Evolutionary conservation across 2,888 invertebrate genomes (phyloP).

Genomic region (Orthosia cruda): DNA sequence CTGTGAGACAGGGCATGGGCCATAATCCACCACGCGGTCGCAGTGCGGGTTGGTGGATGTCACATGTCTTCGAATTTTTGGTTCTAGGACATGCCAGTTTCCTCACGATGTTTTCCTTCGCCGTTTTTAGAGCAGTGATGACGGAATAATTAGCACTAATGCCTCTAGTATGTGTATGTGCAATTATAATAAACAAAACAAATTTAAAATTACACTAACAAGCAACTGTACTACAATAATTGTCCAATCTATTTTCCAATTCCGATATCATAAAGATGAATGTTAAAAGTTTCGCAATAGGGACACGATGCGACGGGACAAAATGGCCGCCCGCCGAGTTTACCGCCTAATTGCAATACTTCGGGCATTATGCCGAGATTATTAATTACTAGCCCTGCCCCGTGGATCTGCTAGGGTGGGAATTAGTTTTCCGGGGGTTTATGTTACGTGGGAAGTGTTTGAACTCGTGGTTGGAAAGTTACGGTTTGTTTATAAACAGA

Average conservation of each 20-base stretch:
- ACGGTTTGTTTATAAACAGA: not conserved
- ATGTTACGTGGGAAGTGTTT: not conserved
- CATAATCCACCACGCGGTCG: no score
- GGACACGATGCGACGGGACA: conserved; percentile 22
- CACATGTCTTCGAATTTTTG: no score
- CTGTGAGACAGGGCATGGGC: no score
- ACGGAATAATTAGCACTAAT: no score
- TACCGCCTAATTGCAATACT: conserved; percentile 51
- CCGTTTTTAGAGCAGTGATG: no score
- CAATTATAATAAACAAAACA: not conserved
- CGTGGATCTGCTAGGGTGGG: not conserved
- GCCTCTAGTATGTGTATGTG: not conserved
- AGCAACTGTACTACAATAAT: not conserved
- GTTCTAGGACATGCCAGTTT: no score
- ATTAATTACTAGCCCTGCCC: conserved; percentile 30
- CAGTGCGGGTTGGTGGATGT: no score
- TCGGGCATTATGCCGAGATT: conserved; percentile 38
- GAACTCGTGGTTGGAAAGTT: not conserved
- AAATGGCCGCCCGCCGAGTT: conserved; percentile 46
- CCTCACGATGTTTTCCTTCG: no score
- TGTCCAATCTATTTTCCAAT: conserved; percentile 27
- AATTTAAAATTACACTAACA: not conserved
- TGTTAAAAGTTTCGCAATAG: conserved; percentile 52
- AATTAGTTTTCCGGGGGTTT: conserved; percentile 12
- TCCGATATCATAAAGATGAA: conserved; percentile 43